These are phyloP conservation scores for Heliconius eleuchia DNA, from an alignment of 1,140 invertebrate species.

Conservation along the genomic window DNA sequence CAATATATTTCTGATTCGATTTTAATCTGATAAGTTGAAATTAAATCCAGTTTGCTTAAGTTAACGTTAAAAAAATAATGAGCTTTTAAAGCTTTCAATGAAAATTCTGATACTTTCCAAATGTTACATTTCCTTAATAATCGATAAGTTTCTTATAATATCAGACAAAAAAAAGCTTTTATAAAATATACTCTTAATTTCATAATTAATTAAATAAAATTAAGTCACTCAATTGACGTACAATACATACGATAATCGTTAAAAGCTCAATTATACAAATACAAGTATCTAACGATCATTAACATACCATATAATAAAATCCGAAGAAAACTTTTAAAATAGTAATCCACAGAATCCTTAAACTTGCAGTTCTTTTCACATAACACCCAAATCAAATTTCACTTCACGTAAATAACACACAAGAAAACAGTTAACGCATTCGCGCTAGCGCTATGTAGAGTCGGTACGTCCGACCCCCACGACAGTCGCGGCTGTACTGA, in stretches of 20 bases:
- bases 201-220: not conserved
- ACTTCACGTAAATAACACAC: conserved; percentile 69
- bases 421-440: conserved; percentile 69
- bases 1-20: no score
- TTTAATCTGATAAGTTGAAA: no score
- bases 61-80: no score
- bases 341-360: conserved; percentile 57
- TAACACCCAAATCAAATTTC: conserved; percentile 66
- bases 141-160: not conserved
- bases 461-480: conserved; percentile 48
- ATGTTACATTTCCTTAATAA: not conserved
- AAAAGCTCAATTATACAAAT: conserved; percentile 9
- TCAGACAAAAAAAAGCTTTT: not conserved
- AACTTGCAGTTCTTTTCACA: conserved; percentile 56
- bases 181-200: not conserved
- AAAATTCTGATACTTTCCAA: not conserved
- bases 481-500: conserved; percentile 62
- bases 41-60: no score
- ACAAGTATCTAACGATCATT: not conserved
- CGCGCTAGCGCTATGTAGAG: conserved; percentile 50
- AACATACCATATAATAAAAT: conserved; percentile 59
- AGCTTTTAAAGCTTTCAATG: not conserved
- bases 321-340: conserved; percentile 57
- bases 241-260: conserved; percentile 16
- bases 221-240: not conserved